Conservation (phyloP, 2,797 vertebrate genomes). For the Peromyscus eremicus region DNA sequence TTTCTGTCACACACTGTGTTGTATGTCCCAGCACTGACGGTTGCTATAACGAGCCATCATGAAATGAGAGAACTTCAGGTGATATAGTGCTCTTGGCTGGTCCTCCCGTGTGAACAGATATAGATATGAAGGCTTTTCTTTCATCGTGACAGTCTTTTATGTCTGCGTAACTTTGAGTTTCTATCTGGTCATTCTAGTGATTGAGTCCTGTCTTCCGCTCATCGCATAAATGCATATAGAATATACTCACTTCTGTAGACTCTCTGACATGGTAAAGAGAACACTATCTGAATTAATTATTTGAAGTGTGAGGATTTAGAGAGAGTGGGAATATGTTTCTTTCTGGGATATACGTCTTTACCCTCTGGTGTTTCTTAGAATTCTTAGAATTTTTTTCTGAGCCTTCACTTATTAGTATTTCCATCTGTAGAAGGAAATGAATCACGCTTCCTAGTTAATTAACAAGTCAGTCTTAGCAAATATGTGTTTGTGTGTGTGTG, state of each 20-base stretch:
- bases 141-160: neutral
- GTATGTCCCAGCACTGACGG: neutral
- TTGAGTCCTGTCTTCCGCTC: neutral
- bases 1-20: slow-evolving; percentile 37
- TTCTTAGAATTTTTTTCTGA: neutral
- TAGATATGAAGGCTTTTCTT: neutral
- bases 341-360: neutral
- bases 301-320: neutral
- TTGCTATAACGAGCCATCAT: neutral
- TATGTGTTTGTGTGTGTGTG: neutral
- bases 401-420: neutral
- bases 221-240: neutral
- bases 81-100: neutral
- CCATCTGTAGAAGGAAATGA: neutral
- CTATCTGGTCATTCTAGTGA: neutral
- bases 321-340: slow-evolving; percentile 3
- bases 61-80: neutral
- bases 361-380: neutral
- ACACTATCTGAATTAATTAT: neutral
- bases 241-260: neutral
- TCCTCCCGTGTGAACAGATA: neutral
- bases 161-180: neutral
- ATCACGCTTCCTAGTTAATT: slow-evolving; percentile 34
- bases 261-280: neutral
- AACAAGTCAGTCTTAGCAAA: neutral